Percentiles rank a stretch among this genome's conserved stretches.
Conservation (phyloP, 1,140 invertebrate genomes). For the Spodoptera litura region DNA sequence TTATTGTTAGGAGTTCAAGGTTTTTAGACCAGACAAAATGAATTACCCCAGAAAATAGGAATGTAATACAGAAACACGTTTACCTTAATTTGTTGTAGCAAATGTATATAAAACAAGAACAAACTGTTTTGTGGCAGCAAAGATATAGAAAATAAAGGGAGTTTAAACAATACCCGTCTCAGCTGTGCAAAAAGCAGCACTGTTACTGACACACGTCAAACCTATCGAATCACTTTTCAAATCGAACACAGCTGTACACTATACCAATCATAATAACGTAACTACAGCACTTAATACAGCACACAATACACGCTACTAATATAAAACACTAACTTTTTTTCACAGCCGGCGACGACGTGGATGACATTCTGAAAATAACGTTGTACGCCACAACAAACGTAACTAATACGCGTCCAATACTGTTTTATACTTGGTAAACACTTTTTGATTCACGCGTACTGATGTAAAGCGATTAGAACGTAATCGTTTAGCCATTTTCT, state of each 20-base stretch:
- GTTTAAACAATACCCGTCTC: neutral
- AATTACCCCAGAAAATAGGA: neutral
- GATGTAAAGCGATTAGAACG: conserved; percentile 72
- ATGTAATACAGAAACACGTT: neutral
- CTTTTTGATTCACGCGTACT: conserved; percentile 66
- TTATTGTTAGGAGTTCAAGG: conserved; percentile 28
- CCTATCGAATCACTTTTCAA: conserved; percentile 7
- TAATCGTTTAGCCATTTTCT: conserved; percentile 82
- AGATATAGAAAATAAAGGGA: neutral
- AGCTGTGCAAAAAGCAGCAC: neutral
- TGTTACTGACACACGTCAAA: neutral
- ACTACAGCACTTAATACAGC: conserved; percentile 21
- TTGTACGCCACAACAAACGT: conserved; percentile 55
- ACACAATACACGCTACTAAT: conserved; percentile 48
- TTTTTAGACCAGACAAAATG: neutral
- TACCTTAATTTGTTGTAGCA: neutral
- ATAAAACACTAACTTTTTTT: conserved; percentile 75
- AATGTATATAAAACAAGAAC: neutral
- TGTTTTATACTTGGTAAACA: conserved; percentile 73
- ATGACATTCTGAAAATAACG: conserved; percentile 78
- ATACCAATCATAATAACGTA: neutral
- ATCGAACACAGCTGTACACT: conserved; percentile 4
- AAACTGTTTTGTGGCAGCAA: neutral
- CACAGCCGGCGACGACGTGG: conserved; percentile 67
- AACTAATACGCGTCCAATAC: conserved; percentile 70